phyloP scores from a whole-genome alignment of 2,113 vertebrate genomes.

The Elgaria multicarinata region DNA sequence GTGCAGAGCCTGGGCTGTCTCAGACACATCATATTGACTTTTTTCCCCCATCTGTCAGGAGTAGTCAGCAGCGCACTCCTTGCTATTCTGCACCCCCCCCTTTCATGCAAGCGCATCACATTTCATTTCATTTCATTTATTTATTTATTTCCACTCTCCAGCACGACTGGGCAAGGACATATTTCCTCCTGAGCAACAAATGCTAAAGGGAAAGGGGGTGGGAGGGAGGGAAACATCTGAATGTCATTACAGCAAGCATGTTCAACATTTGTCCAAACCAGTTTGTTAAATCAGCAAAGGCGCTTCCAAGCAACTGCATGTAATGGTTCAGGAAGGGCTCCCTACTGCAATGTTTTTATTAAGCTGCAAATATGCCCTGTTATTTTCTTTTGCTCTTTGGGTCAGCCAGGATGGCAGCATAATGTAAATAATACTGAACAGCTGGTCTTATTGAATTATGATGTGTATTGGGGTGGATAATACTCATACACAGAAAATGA shows the following conservation, averaged over 20 bases:
- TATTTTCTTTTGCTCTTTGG: constrained; percentile 81
- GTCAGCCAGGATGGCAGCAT: constrained; percentile 74
- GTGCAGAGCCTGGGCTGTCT: constrained; percentile 78
- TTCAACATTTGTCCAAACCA: constrained; percentile 81
- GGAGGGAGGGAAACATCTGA: constrained; percentile 70
- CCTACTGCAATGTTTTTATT: constrained; percentile 80
- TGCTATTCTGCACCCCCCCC: constrained; percentile 13
- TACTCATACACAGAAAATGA: constrained; percentile 34
- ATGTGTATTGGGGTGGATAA: constrained; percentile 39
- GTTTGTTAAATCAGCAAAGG: constrained; percentile 83
- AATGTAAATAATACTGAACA: constrained; percentile 75
- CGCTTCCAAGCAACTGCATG: constrained; percentile 75
- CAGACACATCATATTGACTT: constrained; percentile 86
- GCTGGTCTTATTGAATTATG: constrained; percentile 64
- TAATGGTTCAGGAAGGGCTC: constrained; percentile 79
- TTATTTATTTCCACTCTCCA: constrained; percentile 76
- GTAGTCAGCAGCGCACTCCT: constrained; percentile 75
- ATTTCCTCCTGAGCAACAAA: constrained; percentile 81
- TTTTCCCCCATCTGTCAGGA: constrained; percentile 80
- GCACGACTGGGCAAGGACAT: constrained; percentile 75
- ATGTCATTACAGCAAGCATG: constrained; percentile 79
- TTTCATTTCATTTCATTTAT: constrained; percentile 78
- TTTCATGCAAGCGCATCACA: constrained; percentile 75
- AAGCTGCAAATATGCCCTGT: constrained; percentile 78
- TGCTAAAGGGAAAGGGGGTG: constrained; percentile 69